A percentile compares a stretch with the other conserved stretches of the same genome.
Evolutionary conservation across 2,113 vertebrate genomes (phyloP).

Genomic region (Etia nguti): DNA sequence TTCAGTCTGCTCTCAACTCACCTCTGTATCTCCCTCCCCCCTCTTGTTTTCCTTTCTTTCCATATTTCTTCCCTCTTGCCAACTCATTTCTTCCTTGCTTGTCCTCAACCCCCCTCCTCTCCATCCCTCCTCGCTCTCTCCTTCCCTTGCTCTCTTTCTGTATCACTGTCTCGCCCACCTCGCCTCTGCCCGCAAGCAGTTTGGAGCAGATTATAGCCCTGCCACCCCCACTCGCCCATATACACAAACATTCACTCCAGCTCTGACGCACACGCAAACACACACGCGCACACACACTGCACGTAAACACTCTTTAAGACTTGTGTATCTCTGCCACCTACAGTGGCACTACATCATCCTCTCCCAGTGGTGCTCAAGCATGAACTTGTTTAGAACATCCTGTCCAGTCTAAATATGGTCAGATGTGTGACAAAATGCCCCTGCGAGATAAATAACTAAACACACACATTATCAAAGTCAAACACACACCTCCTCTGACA

Average conservation of each 20-base stretch:
- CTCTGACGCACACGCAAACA: conserved; percentile 11
- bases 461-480: conserved; percentile 36
- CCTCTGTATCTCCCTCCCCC: conserved; percentile 15
- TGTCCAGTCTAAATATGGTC: conserved; percentile 58
- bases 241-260: conserved; percentile 57
- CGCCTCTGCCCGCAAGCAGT: conserved; percentile 70
- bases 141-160: conserved; percentile 56
- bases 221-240: conserved; percentile 65
- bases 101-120: not conserved
- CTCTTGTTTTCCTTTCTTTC: conserved; percentile 10
- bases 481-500: conserved; percentile 42
- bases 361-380: conserved; percentile 25
- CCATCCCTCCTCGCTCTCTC: not conserved
- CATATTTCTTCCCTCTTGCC: conserved; percentile 29
- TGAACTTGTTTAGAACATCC: conserved; percentile 62
- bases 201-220: conserved; percentile 74
- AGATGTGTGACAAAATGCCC: conserved; percentile 42
- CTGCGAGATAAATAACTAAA: conserved; percentile 18
- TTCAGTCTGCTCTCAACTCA: conserved; percentile 23
- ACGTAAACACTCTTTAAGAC: conserved; percentile 45
- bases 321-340: conserved; percentile 61
- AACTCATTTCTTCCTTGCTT: conserved; percentile 35
- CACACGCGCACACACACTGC: not conserved
- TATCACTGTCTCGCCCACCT: conserved; percentile 73
- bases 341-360: conserved; percentile 56